phyloP scores from a whole-genome alignment of 2,113 vertebrate species.

The Corythornis cristatus region DNA sequence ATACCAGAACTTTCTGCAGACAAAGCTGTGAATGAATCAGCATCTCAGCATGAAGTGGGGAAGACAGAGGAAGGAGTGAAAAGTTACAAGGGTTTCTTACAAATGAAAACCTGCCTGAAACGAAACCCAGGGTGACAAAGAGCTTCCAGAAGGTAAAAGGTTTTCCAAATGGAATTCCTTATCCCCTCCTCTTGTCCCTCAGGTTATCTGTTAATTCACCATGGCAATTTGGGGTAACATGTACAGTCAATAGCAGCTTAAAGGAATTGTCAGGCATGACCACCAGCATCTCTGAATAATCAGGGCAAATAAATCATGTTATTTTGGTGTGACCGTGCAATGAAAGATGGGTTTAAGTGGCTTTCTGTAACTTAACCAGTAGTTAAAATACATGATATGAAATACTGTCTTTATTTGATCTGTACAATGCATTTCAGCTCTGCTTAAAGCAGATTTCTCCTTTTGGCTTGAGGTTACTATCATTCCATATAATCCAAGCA shows the following conservation, averaged over 20 bases:
- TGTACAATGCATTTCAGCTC: neutral
- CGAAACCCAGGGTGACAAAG: neutral
- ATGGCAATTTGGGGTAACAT: neutral
- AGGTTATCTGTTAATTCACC: neutral
- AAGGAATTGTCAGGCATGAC: neutral
- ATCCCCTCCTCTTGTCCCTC: neutral
- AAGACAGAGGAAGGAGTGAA: neutral
- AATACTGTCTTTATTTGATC: neutral
- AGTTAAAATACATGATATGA: neutral
- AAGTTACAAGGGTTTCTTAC: neutral
- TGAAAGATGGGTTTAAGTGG: neutral
- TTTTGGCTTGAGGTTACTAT: neutral
- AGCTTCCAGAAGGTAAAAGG: neutral
- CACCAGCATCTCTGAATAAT: neutral
- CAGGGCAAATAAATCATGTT: neutral
- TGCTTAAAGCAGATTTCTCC: neutral
- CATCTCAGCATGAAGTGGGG: rapidly evolving
- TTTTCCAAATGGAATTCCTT: neutral
- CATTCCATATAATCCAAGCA: neutral
- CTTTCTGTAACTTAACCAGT: neutral
- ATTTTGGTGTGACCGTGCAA: neutral
- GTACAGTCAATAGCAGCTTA: neutral
- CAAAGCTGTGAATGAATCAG: neutral
- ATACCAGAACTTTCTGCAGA: neutral
- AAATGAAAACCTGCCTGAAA: neutral